Base-by-base conservation (phyloP, 2,888 invertebrate species). In the Allophyes oxyacanthae region DNA sequence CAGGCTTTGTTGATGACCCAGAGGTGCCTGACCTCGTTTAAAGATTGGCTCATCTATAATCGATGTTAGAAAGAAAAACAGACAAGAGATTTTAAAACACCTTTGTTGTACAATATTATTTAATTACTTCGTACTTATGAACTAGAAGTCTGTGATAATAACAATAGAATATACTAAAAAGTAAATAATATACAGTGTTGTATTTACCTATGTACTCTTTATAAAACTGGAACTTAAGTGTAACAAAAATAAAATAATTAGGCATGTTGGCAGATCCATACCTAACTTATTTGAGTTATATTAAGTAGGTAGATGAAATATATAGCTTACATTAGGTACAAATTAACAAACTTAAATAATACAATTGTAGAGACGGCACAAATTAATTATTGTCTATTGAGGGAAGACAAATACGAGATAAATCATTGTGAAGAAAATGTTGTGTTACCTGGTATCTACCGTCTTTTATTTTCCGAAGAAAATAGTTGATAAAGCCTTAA, bases 21-120 rank as follows among this genome's bases (percentile, higher is more conserved):
- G 95, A 95, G 57, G 95, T 97, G 33, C 97, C 97, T 10, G 95
- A 95, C 48, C 91, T 97, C 46, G 94, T 95, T 77, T 96, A 87
- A 46, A 53, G 1, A 6, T 32, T 36, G n/a, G n/a, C 28, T 42
- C 2, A 49, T 14, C 0, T 6, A 30, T 0, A n/a, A 55, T 37
- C n/a, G 1, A 8, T 41, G 3, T 7, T 0, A 15, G 10, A 3
- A n/a, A 2, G 33, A n/a, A 41, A n/a, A 10, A 10, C 0, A 11
- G 7, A 7, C 11, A 9, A 34, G 34, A 9, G 25, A 11, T 25
- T 36, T 8, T 15, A 5, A 28, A n/a, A 1, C 28, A 11, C 5
- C 1, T 33, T 49, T 44, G 10, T 15, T 46, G 20, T 32, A 20
- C 2, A 51, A 25, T 33, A 3, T 36, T 33, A 3, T 36, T 55